Evolutionary conservation across 2,888 invertebrate genomes (phyloP), one percentile per base, ranked within the genome.

Genomic region (Cheilosia pagana): DNA sequence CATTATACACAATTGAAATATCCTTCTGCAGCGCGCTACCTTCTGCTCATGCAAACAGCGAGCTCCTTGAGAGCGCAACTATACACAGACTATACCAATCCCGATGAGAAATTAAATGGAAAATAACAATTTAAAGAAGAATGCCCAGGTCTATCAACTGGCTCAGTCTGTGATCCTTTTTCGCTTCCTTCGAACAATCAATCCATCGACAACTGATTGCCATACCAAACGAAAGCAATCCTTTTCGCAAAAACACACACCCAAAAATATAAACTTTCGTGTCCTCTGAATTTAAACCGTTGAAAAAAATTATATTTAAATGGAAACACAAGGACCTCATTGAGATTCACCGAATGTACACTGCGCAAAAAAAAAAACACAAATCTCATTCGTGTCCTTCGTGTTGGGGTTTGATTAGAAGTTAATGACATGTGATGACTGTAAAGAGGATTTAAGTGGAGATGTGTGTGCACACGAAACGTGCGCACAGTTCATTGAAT

Each of bases 341-440:
- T 48, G 21, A 19, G 6, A 31, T 43, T 25, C 39, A 3, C 16
- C 39, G 48, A 39, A 23, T 35, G 53, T 25, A 48, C 19, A 65
- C 53, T 23, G 14, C 3, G 8, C 10, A 23, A 39, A 21, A 12
- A 16, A 14, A 59, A 48, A 14, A 14, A 55, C 31, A n/a, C 41
- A 41, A 41, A 28, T 35, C 55, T 41, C 52, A 19, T 14, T 48
- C 48, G 12, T 25, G 50, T 31, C 67, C 65, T 67, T 60, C 60
- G 6, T 35, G 45, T 12, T 41, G 12, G n/a, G 52, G 19, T 57
- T 79, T 81, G 81, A 74, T 68, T 81, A 74, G 62, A 81, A 74
- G 62, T 81, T 74, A 74, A 81, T 81, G 74, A 62, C 67, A 74
- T 75, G 67, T 74, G 74, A 74, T 81, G 74, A 81, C 81, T 81